These are phyloP conservation scores for Philhelius pedissequus DNA, from an alignment of 2,888 invertebrate genomes.

Conservation along the genomic window DNA sequence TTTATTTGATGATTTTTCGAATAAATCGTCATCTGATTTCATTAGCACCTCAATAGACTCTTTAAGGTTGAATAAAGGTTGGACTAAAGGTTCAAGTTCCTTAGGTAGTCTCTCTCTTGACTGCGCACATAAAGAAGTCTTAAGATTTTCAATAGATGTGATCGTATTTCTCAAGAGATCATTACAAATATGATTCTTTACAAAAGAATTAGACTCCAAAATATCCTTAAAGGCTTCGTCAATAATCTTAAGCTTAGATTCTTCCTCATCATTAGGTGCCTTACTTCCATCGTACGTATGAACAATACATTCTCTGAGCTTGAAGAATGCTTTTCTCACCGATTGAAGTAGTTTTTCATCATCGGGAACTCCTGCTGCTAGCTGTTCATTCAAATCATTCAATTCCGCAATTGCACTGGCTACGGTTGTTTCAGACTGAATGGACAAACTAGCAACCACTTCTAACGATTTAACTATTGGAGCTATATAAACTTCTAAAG, in stretches of 20 bases:
- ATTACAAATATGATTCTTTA: conserved; percentile 36
- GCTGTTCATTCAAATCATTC: conserved; percentile 27
- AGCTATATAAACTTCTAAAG: background rate
- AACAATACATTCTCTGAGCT: conserved; percentile 74
- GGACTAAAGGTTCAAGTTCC: conserved; percentile 52
- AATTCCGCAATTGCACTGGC: conserved; percentile 14
- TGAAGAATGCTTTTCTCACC: conserved; percentile 72
- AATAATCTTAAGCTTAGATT: conserved; percentile 4
- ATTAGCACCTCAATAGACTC: conserved; percentile 20
- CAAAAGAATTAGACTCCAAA: conserved; percentile 21
- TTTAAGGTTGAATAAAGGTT: conserved; percentile 22
- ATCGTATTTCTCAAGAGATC: conserved; percentile 34
- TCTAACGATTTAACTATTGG: conserved; percentile 21
- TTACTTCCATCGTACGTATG: conserved; percentile 74
- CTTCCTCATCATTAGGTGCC: conserved; percentile 54
- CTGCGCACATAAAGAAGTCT: conserved; percentile 65
- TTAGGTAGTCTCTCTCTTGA: conserved; percentile 73
- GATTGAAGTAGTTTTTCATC: conserved; percentile 45
- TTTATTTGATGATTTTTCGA: conserved; percentile 73
- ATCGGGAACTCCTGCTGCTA: background rate
- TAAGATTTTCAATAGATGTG: conserved; percentile 31
- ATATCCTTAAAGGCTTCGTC: conserved; percentile 70
- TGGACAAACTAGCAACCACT: background rate
- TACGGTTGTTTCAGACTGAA: background rate
- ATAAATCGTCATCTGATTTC: conserved; percentile 9